A percentile compares a stretch with the other conserved stretches of the same genome.
Conservation (phyloP, 2,113 vertebrate genomes). For the Isichthys henryi region DNA sequence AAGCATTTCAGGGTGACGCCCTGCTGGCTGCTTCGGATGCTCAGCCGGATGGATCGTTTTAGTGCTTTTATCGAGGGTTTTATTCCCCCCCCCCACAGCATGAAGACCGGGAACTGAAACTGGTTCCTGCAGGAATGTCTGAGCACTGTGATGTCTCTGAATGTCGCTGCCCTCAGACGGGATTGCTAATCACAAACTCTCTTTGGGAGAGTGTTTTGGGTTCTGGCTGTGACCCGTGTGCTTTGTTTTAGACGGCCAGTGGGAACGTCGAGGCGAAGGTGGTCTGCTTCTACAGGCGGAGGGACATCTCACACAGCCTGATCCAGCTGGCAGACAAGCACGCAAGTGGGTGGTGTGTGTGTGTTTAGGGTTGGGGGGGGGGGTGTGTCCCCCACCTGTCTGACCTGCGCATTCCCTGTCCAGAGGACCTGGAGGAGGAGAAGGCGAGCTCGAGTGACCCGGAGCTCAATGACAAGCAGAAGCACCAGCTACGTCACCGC, state of each 20-base stretch:
- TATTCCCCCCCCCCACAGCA: no score
- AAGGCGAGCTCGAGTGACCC: slow-evolving; percentile 77
- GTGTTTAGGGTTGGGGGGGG: neutral
- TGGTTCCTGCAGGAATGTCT: neutral
- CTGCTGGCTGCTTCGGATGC: no score
- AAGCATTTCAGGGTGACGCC: no score
- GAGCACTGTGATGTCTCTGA: neutral
- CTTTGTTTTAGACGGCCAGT: slow-evolving; percentile 80
- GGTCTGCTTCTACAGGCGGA: slow-evolving; percentile 92
- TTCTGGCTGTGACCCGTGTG: neutral
- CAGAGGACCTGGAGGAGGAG: slow-evolving; percentile 96
- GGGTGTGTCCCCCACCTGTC: slow-evolving; percentile 28
- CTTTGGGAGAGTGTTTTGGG: neutral
- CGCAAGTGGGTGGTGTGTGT: slow-evolving; percentile 79
- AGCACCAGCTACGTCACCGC: slow-evolving; percentile 91
- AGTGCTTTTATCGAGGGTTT: no score
- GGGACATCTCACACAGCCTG: slow-evolving; percentile 96
- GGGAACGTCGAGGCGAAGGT: slow-evolving; percentile 98
- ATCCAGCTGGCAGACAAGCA: slow-evolving; percentile 97
- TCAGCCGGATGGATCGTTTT: no score
- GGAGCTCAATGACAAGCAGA: slow-evolving; percentile 94
- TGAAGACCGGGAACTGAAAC: neutral
- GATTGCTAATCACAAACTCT: no score
- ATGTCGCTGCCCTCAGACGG: neutral
- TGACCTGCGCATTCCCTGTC: slow-evolving; percentile 21